A percentile compares a stretch with the other conserved stretches of the same genome.
These are phyloP conservation scores for Psephotus haematonotus DNA, from an alignment of 2,113 vertebrate species.

Conservation along the genomic window DNA sequence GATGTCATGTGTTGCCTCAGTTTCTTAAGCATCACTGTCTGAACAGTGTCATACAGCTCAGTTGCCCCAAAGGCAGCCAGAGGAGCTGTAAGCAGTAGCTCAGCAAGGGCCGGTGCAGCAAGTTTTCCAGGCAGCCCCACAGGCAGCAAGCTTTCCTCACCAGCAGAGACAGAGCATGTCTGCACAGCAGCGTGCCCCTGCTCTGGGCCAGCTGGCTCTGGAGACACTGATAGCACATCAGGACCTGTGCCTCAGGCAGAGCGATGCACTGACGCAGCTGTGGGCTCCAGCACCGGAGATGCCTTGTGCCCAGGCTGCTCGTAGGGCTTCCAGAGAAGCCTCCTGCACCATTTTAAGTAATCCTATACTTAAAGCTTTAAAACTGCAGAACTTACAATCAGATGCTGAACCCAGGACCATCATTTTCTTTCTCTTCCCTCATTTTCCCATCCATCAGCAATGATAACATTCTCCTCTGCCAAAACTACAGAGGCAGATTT, in stretches of 20 bases:
- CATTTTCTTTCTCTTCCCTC: background rate
- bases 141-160: background rate
- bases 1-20: background rate
- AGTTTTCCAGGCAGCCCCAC: background rate
- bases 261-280: background rate
- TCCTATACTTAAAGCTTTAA: background rate
- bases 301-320: background rate
- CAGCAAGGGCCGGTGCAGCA: background rate
- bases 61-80: background rate
- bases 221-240: rapidly evolving
- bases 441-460: background rate
- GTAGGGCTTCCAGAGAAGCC: rapidly evolving
- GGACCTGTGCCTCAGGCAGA: background rate
- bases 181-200: no score
- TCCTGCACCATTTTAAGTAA: background rate
- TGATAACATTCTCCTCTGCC: background rate
- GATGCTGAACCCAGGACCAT: background rate
- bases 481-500: background rate
- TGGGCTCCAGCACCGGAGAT: background rate
- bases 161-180: no score
- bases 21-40: background rate
- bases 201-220: background rate
- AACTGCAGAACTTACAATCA: background rate
- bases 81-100: background rate
- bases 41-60: background rate